Base-by-base conservation (phyloP, 2,797 vertebrate species). In the Carduelis carduelis region DNA sequence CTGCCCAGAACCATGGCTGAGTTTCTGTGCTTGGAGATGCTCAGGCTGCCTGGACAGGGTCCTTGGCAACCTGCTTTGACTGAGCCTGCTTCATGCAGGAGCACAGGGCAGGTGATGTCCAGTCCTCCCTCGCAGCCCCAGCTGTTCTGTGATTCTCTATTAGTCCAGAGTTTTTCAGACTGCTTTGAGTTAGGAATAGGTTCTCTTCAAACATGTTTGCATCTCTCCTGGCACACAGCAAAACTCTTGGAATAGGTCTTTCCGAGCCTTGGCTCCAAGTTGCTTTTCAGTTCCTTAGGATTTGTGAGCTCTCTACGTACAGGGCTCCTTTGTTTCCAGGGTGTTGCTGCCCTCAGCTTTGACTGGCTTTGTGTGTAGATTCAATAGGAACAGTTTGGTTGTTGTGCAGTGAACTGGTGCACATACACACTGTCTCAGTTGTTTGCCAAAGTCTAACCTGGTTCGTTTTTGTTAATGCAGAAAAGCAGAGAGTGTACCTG, bases 191-290 rank as follows among this genome's bases (percentile, higher is more conserved):
- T 75, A 28, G 34, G 32, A 14, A 39, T 66, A 43, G 41, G 12
- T 50, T 46, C 10, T 55, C 26, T 69, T 70, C 11, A 43, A 16
- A 63, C 3, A 0, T 26, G 19, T 52, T 22, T 28, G 3, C 57
- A 12, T 66, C 26, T 80, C 28, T 70, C 13, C 18, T 59, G 15
- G n/a, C 55, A 76, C 5, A 22, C 5, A 24, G n/a, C 19, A 66
- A 52, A 5, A 20, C 20, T 72, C 11, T 78, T 76, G 23, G 64
- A 22, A 44, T 28, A 11, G 6, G 6, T 47, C 43, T 87, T 55
- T 43, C 19, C 20, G 34, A 44, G 30, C 15, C 14, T 66, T 49
- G 35, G 7, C 11, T 35, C 1, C 0, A 8, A 68, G n/a, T 41
- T 12, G 3, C 15, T 46, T 37, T 93, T 88, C 24, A 43, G 4